These are phyloP conservation scores for Parus major DNA, from an alignment of 2,113 vertebrate genomes.

Conservation along the genomic window DNA sequence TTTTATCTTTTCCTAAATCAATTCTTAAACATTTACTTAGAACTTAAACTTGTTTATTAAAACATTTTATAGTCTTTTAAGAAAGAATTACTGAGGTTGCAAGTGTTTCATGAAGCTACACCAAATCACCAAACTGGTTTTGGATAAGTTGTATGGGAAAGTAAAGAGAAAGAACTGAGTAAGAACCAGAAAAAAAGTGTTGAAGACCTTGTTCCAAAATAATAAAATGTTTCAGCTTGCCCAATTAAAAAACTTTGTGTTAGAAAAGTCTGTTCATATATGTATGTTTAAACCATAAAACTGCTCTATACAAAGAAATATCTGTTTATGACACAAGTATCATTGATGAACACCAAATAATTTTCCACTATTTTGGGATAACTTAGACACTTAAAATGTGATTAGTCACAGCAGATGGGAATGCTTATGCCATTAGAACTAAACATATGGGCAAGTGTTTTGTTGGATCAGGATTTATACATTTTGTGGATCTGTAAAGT, in stretches of 20 bases:
- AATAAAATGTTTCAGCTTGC: neutral
- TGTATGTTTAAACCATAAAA: neutral
- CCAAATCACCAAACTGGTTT: neutral
- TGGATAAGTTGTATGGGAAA: neutral
- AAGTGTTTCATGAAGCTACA: neutral
- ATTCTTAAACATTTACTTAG: neutral
- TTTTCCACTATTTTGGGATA: neutral
- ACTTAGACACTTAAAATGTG: neutral
- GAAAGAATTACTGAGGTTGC: neutral
- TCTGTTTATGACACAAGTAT: neutral
- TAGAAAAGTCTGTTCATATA: neutral
- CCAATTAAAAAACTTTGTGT: neutral
- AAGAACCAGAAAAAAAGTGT: neutral
- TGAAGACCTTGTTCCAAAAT: neutral
- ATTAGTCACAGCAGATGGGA: conserved; percentile 38
- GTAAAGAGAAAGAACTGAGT: neutral
- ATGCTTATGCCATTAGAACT: conserved; percentile 26
- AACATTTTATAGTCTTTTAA: neutral
- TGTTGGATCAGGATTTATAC: neutral
- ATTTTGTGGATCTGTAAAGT: neutral
- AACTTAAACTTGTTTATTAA: neutral
- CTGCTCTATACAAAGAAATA: neutral
- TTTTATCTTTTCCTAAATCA: neutral
- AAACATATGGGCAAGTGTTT: conserved; percentile 39
- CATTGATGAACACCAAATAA: neutral